Evolutionary conservation across 2,113 vertebrate species (phyloP).

Genomic region (Circaetus cinerascens): DNA sequence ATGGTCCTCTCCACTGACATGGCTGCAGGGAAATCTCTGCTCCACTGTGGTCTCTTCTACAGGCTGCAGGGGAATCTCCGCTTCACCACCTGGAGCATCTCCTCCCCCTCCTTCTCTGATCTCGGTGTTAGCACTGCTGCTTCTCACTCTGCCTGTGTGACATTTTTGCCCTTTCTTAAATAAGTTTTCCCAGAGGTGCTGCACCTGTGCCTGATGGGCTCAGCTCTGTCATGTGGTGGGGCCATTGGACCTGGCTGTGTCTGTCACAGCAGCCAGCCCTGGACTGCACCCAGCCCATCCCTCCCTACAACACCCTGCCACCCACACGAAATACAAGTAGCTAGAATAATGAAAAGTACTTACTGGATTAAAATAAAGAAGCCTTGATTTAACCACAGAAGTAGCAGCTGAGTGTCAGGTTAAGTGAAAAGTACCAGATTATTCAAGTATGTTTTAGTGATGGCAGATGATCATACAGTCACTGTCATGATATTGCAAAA

Average conservation of each 20-base stretch:
- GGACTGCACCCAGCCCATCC: fast-evolving
- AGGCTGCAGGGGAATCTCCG: neutral
- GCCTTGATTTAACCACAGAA: neutral
- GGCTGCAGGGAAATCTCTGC: neutral
- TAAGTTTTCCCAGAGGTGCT: neutral
- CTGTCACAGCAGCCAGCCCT: neutral
- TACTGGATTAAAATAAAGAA: neutral
- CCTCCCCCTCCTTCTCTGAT: neutral
- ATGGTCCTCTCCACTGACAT: neutral
- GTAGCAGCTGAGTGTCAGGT: neutral
- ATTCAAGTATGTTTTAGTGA: neutral
- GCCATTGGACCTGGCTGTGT: neutral
- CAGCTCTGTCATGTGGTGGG: neutral
- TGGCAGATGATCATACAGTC: neutral
- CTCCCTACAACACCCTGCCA: neutral
- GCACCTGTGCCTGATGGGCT: neutral
- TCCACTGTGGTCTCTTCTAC: neutral
- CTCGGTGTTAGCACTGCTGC: neutral
- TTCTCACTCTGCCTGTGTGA: neutral
- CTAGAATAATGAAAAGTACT: neutral
- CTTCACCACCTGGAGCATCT: neutral
- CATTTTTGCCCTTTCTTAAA: neutral
- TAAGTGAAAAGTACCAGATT: neutral
- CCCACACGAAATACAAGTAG: neutral
- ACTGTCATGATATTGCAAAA: neutral